phyloP scores from a whole-genome alignment of 2,888 invertebrate genomes.

The Dastarcus helophoroides region DNA sequence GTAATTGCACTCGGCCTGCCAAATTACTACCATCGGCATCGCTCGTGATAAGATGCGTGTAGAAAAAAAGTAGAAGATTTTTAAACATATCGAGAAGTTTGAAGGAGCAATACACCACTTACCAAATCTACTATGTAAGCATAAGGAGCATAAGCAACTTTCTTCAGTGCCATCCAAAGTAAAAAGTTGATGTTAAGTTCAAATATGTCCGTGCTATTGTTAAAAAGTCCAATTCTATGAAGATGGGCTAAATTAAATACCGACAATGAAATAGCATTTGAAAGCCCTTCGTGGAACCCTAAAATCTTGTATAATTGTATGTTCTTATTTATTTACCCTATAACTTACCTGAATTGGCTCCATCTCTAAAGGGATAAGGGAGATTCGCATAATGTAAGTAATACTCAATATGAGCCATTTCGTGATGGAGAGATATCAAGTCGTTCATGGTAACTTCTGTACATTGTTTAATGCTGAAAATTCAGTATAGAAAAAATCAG shows the following conservation, averaged over 20 bases:
- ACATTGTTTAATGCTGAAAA: constrained; percentile 66
- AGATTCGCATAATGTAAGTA: constrained; percentile 67
- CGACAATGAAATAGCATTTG: constrained; percentile 67
- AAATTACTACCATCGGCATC: too few species aligned
- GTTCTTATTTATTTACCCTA: neutral
- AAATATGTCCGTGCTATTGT: constrained; percentile 52
- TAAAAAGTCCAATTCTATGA: constrained; percentile 57
- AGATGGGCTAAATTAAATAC: constrained; percentile 68
- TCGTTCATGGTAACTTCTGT: constrained; percentile 69
- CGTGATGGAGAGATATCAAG: constrained; percentile 66
- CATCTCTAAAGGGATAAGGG: constrained; percentile 64
- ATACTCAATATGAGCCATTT: constrained; percentile 76
- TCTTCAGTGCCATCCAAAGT: constrained; percentile 66
- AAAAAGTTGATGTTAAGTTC: constrained; percentile 68
- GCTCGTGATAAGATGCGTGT: too few species aligned
- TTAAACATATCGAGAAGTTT: neutral
- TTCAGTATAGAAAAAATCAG: neutral
- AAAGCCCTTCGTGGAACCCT: constrained; percentile 81
- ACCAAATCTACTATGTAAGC: constrained; percentile 72
- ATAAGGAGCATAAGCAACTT: constrained; percentile 67
- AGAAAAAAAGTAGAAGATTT: neutral
- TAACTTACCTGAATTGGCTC: constrained; percentile 64
- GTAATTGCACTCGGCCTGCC: too few species aligned
- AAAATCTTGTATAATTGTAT: constrained; percentile 16
- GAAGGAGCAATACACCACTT: too few species aligned